Evolutionary conservation across 2,888 invertebrate genomes (phyloP).

Genomic region (Spisula solida): DNA sequence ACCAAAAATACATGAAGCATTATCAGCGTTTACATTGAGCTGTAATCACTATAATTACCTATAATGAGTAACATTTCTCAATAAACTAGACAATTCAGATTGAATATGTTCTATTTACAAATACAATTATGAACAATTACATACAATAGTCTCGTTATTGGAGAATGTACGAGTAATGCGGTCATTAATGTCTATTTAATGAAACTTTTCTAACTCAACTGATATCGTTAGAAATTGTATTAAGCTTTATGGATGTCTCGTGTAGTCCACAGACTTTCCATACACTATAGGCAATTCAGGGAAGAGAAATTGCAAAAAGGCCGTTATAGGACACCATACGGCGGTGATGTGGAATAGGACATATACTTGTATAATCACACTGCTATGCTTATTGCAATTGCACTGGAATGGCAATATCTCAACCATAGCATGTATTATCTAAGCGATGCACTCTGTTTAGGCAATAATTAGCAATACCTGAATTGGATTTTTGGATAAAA

Average conservation of each 20-base stretch:
- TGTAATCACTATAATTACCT: not conserved
- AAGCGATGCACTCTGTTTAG: too few species aligned
- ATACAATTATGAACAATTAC: not conserved
- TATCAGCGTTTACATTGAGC: not conserved
- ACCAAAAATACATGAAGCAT: not conserved
- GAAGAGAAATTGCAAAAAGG: not conserved
- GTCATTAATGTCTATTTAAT: constrained; percentile 12
- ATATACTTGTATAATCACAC: too few species aligned
- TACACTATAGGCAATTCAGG: too few species aligned
- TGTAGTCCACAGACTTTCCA: not conserved
- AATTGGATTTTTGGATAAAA: too few species aligned
- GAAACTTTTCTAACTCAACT: not conserved
- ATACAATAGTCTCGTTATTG: not conserved
- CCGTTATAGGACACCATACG: not conserved
- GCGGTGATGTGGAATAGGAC: not conserved
- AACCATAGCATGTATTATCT: too few species aligned
- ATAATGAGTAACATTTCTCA: not conserved
- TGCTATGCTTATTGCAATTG: too few species aligned
- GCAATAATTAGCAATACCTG: too few species aligned
- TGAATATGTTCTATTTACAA: not conserved
- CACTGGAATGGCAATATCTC: too few species aligned
- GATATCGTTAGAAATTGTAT: not conserved
- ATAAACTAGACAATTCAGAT: not conserved
- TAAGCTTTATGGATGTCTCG: not conserved
- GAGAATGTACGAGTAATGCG: not conserved